Evolutionary conservation across 2,888 invertebrate species (phyloP).

Genomic region (Glaucopsyche alexis): DNA sequence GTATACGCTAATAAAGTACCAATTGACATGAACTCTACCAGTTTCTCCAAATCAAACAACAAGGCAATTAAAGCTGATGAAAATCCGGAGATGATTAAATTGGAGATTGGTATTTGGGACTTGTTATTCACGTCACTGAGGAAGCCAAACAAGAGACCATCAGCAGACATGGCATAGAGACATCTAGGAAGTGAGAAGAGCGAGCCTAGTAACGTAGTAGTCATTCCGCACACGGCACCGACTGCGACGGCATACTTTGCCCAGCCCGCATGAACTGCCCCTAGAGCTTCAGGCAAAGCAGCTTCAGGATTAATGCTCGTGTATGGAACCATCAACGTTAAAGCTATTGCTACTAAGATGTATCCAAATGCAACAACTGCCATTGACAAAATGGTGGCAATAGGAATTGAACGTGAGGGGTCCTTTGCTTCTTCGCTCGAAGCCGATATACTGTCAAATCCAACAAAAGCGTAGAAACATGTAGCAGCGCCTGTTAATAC

Average conservation of each 20-base stretch:
- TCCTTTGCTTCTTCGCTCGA: constrained; percentile 92
- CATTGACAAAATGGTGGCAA: constrained; percentile 91
- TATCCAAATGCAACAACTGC: constrained; percentile 89
- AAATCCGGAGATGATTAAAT: constrained; percentile 87
- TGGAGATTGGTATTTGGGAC: constrained; percentile 89
- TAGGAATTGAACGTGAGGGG: constrained; percentile 88
- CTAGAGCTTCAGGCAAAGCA: constrained; percentile 89
- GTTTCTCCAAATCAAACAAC: constrained; percentile 91
- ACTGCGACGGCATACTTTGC: constrained; percentile 91
- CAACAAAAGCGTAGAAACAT: constrained; percentile 95
- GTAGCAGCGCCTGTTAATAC: constrained; percentile 92
- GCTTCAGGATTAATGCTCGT: constrained; percentile 86
- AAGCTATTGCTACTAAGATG: constrained; percentile 88
- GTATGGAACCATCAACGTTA: constrained; percentile 91
- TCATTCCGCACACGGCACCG: constrained; percentile 95
- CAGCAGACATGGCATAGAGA: constrained; percentile 94
- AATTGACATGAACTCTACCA: constrained; percentile 97
- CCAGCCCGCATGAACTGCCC: constrained; percentile 87
- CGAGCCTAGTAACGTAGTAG: constrained; percentile 91
- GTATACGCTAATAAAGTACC: constrained; percentile 93
- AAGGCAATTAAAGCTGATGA: constrained; percentile 89
- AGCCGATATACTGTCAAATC: constrained; percentile 95
- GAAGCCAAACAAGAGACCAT: constrained; percentile 91
- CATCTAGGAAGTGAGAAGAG: constrained; percentile 92
- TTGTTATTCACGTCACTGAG: constrained; percentile 87